Evolutionary conservation across 92 coral and sea anemone species (phyloP), one percentile per base, ranked within the genome.

Genomic region (Galaxea fascicularis): DNA sequence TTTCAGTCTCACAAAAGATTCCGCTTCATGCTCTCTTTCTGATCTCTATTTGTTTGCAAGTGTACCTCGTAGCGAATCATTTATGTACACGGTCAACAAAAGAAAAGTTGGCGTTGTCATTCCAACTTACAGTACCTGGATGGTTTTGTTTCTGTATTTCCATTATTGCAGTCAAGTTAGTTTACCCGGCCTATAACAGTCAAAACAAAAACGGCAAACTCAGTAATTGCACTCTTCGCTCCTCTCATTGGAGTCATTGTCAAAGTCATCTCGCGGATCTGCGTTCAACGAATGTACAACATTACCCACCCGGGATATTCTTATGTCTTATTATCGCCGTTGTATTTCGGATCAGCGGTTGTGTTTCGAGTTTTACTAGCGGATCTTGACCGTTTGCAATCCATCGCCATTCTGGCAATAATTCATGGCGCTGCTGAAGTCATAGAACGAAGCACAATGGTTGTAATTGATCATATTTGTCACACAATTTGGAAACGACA

Each of bases 401-500:
- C 44, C 70, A 82, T 82, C 15, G 86, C 78, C 30, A 10, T 82
- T 56, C 77, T 71, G 11, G 86, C 68, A 41, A 58, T 82, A 45
- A 57, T 82, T 24, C 86, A 82, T 45, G 86, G 86, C 21, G 47
- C 47, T 52, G 76, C 78, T 39, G 86, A 82, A 59, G 78, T 82
- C 27, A 27, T 82, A 2, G 86, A 82, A 71, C 78, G 86, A 54
- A 82, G 86, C 76, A 82, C 78, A 7, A 54, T 82, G 78, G 86
- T 59, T 70, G 12, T 39, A 12, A 39, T 60, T 25, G 71, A 77
- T 65, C 82, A 77, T 56, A 44, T 77, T 35, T 35, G 41, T 35
- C 41, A 35, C 6, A 35, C 41, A 2, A 25, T 74, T 12, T 30
- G 60, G 31, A 66, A 79, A 66, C 65, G 85, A 31, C 17, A 0